Percentiles rank a stretch among this genome's conserved stretches.
Conservation (phyloP, 2,797 vertebrate genomes). For the Cynodonichthys magdalenae region DNA sequence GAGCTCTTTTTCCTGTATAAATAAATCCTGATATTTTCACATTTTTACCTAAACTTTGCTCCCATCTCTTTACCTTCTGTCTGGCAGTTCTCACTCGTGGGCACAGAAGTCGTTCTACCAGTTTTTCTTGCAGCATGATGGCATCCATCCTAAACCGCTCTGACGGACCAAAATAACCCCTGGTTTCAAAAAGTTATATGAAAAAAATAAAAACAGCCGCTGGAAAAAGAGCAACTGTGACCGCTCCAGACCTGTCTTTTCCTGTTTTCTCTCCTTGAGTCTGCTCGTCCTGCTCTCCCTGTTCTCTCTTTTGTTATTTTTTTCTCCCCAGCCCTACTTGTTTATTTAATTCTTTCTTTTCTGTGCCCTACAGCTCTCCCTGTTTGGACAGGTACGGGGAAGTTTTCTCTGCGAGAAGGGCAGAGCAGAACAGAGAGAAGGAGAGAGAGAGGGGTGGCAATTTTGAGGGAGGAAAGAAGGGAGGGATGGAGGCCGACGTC, state of each 20-base stretch:
- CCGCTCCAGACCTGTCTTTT: conserved; percentile 19
- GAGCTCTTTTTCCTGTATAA: not conserved
- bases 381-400: conserved; percentile 82
- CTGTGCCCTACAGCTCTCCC: conserved; percentile 57
- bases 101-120: conserved; percentile 93
- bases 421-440: conserved; percentile 45
- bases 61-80: conserved; percentile 85
- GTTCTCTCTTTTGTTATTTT: conserved; percentile 20
- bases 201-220: conserved; percentile 41
- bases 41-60: not conserved
- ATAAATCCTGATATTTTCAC: not conserved
- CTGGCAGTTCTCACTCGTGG: conserved; percentile 88
- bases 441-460: conserved; percentile 70
- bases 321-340: conserved; percentile 25
- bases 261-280: conserved; percentile 51
- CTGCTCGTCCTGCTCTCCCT: conserved; percentile 51
- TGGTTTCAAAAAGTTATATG: conserved; percentile 42
- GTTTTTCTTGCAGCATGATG: conserved; percentile 93
- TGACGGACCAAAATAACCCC: conserved; percentile 58
- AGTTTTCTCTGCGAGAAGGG: conserved; percentile 60
- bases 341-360: conserved; percentile 40
- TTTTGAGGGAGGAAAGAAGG: conserved; percentile 76
- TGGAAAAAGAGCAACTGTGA: conserved; percentile 19
- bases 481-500: conserved; percentile 73
- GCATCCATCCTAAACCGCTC: conserved; percentile 88